Base-by-base conservation (phyloP, 2,797 vertebrate species). In the Microctenopoma lineatum region DNA sequence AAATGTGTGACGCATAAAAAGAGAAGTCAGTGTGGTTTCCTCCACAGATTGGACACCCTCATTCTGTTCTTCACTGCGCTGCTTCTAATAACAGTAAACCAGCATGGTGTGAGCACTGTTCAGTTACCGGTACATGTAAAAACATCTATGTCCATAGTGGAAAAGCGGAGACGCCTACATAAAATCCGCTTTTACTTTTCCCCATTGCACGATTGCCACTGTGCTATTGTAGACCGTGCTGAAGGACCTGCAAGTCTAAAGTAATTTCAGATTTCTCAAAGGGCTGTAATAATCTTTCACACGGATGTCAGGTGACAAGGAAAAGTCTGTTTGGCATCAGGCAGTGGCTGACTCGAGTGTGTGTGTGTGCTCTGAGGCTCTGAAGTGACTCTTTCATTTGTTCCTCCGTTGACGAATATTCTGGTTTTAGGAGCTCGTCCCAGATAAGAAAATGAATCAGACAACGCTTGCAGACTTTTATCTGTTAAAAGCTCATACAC, bases 401-500 rank as follows among this genome's bases (percentile, higher is more conserved):
- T 26, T 25, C 21, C 58, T 56, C 50, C 14, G 55, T 26, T 2
- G 27, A 57, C 29, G 16, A 29, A 55, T 21, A 62, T 53, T 64
- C n/a, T 34, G 3, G 21, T 45, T 18, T 32, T 36, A 1, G 1
- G 1, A 0, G 12, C 25, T 61, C 46, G n/a, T 64, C 21, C 45
- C 16, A 15, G 53, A 64, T 53, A 67, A 77, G 38, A 65, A 78
- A 32, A 68, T 25, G 66, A 65, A 72, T 58, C 66, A 76, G 21
- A 25, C 67, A 46, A 18, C n/a, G 48, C 48, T 70, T 78, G 57
- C 73, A 74, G 78, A 81, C 48, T 39, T 79, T 81, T 74, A 75
- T 66, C 75, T 1, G 58, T 57, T 72, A 67, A 73, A 26, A 79
- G 73, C 79, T 75, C 77, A 77, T 58, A 75, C 71, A 70, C 70